Conservation (phyloP, 2,888 invertebrate species). For the Eretmocerus hayati region DNA sequence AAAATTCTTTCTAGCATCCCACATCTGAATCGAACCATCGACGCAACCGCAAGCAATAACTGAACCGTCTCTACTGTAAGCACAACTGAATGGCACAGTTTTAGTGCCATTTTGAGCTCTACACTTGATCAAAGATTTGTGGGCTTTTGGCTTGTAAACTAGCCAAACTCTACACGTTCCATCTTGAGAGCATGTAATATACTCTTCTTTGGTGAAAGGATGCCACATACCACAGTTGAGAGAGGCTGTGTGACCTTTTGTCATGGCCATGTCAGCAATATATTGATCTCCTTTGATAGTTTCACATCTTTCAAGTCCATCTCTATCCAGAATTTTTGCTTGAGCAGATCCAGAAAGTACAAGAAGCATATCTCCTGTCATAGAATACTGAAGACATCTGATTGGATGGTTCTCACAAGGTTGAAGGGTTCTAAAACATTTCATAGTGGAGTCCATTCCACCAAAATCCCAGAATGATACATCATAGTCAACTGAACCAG, state of each 20-base stretch:
- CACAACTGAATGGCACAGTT: constrained; percentile 76
- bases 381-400: constrained; percentile 80
- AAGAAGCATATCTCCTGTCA: constrained; percentile 87
- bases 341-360: constrained; percentile 89
- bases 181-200: constrained; percentile 90
- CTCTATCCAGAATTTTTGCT: constrained; percentile 89
- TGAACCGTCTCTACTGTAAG: constrained; percentile 78
- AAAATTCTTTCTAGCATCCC: constrained; percentile 89
- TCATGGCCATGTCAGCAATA: constrained; percentile 85
- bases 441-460: constrained; percentile 90
- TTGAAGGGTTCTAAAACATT: constrained; percentile 86
- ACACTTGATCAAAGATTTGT: constrained; percentile 79
- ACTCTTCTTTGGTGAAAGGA: constrained; percentile 83
- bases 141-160: constrained; percentile 69
- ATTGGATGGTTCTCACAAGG: constrained; percentile 96
- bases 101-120: constrained; percentile 79
- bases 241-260: constrained; percentile 91
- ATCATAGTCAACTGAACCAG: constrained; percentile 93
- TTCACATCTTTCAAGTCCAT: constrained; percentile 88
- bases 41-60: constrained; percentile 85
- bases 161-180: constrained; percentile 90
- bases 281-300: constrained; percentile 97
- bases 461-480: constrained; percentile 98
- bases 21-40: constrained; percentile 94
- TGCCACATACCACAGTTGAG: constrained; percentile 88